phyloP scores from a whole-genome alignment of 1,140 invertebrate genomes.

The Antheraea pernyi region DNA sequence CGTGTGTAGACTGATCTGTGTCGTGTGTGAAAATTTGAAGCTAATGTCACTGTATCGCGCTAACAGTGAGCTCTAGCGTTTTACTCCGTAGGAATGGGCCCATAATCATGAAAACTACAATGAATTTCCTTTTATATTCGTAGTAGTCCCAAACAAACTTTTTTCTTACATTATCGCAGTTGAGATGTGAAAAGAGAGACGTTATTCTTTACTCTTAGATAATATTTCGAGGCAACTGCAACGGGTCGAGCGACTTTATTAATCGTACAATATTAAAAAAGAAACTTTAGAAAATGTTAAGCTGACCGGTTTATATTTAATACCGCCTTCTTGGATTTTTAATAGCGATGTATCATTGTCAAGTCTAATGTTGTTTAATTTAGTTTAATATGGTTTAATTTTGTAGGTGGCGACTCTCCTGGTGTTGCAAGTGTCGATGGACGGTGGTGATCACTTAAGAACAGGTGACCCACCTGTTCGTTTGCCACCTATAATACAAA shows the following conservation, averaged over 20 bases:
- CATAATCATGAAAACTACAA: not conserved
- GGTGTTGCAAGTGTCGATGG: too few species aligned
- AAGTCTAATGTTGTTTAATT: too few species aligned
- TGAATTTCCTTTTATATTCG: not conserved
- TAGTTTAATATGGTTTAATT: too few species aligned
- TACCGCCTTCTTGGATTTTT: not conserved
- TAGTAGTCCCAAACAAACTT: not conserved
- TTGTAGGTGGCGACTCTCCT: too few species aligned
- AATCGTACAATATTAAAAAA: not conserved
- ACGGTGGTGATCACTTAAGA: too few species aligned
- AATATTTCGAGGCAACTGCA: not conserved
- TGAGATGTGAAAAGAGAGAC: conserved; percentile 29
- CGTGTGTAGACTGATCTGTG: too few species aligned
- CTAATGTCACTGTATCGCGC: too few species aligned
- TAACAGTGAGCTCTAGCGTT: too few species aligned
- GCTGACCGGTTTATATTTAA: not conserved
- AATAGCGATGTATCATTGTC: not conserved
- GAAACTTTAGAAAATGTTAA: not conserved
- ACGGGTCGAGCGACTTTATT: conserved; percentile 9
- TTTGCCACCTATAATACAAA: too few species aligned
- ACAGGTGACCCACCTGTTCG: too few species aligned
- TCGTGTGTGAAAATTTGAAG: too few species aligned
- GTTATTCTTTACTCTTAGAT: conserved; percentile 25
- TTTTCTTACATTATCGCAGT: conserved; percentile 19
- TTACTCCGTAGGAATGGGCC: too few species aligned